A percentile compares a stretch with the other conserved stretches of the same genome.
phyloP scores from a whole-genome alignment of 2,113 vertebrate species.

The rabbit (Oryctolagus cuniculus) region DNA sequence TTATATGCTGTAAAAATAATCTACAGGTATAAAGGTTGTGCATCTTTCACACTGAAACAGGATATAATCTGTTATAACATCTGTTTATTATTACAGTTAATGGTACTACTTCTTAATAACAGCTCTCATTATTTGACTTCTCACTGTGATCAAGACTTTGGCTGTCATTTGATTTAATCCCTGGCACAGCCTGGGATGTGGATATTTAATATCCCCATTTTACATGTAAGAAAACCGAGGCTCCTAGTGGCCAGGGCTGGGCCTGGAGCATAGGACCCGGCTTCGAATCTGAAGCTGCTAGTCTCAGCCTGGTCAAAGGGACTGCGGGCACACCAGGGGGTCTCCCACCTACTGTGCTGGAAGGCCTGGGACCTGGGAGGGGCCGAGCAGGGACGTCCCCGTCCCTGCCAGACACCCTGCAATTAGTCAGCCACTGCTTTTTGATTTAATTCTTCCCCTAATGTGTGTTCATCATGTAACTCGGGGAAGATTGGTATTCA shows the following conservation, averaged over 20 bases:
- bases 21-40: not conserved
- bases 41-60: not conserved
- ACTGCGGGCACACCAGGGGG: not conserved
- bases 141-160: not conserved
- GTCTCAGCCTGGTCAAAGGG: not conserved
- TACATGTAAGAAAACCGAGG: not conserved
- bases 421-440: constrained; percentile 67
- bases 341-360: not conserved
- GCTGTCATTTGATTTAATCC: not conserved
- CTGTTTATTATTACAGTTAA: not conserved
- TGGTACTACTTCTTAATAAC: not conserved
- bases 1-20: not conserved
- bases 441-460: constrained; percentile 65
- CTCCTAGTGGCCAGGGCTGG: not conserved
- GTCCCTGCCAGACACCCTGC: not conserved
- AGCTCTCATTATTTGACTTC: not conserved
- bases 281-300: not conserved
- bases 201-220: not conserved
- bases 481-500: constrained; percentile 83
- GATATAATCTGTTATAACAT: not conserved
- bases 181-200: not conserved
- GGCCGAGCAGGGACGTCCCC: not conserved
- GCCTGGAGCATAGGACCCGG: not conserved
- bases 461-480: not conserved
- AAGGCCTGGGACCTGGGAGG: not conserved